phyloP scores from a whole-genome alignment of 2,797 vertebrate species.

The Capromys pilorides region DNA sequence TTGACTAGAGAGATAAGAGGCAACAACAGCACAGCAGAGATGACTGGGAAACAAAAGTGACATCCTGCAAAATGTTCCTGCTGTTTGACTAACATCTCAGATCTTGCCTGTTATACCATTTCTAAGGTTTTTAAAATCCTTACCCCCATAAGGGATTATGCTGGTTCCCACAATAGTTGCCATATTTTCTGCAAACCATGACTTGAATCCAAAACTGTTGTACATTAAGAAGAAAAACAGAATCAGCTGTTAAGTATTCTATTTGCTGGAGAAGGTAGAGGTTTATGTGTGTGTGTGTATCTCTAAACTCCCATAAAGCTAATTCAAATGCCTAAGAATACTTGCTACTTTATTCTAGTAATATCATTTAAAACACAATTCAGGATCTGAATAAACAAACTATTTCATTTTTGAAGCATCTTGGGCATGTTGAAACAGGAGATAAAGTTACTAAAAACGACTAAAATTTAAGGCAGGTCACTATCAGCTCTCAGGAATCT shows the following conservation, averaged over 20 bases:
- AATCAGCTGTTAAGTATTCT: conserved; percentile 48
- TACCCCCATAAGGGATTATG: conserved; percentile 20
- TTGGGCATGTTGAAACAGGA: conserved; percentile 44
- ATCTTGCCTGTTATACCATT: conserved; percentile 22
- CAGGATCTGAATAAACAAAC: conserved; percentile 55
- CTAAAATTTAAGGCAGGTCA: conserved; percentile 54
- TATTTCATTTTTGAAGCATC: conserved; percentile 50
- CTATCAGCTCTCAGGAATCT: neutral
- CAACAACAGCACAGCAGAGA: conserved; percentile 41
- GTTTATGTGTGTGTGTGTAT: neutral
- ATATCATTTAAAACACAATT: conserved; percentile 53
- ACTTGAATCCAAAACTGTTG: conserved; percentile 53
- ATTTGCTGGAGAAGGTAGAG: conserved; percentile 40
- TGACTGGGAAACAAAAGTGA: conserved; percentile 28
- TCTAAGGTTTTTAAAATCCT: conserved; percentile 43
- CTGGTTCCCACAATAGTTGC: conserved; percentile 38
- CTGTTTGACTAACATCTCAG: conserved; percentile 20
- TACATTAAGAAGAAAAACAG: conserved; percentile 50
- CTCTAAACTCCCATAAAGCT: conserved; percentile 46
- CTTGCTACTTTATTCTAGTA: conserved; percentile 53
- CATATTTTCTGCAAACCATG: conserved; percentile 50
- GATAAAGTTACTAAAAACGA: conserved; percentile 50
- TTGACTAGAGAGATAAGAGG: conserved; percentile 38
- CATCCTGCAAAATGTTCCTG: conserved; percentile 38
- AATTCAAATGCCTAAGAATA: conserved; percentile 58